phyloP scores from a whole-genome alignment of 2,888 invertebrate species.

The Dynastes grantii region DNA sequence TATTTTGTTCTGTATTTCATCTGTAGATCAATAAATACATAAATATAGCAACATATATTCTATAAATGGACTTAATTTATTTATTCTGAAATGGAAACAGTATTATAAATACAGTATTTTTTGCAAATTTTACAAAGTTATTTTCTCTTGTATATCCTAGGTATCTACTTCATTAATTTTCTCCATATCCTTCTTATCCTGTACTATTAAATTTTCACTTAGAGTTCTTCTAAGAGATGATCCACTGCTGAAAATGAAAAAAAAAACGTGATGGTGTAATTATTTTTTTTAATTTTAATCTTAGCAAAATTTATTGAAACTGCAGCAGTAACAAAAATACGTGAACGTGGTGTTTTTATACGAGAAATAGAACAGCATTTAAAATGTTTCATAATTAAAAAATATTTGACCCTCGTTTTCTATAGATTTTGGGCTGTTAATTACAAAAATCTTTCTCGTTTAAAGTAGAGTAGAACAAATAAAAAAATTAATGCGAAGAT shows the following conservation, averaged over 20 bases:
- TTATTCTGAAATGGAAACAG: conserved; percentile 40
- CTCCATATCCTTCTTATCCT: conserved; percentile 46
- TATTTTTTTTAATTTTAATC: too few relatives aligned
- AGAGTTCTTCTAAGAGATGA: conserved; percentile 53
- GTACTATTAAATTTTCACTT: conserved; percentile 54
- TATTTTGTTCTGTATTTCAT: too few relatives aligned
- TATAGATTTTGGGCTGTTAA: too few relatives aligned
- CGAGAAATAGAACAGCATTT: background rate
- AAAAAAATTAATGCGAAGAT: too few relatives aligned
- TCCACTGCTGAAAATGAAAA: conserved; percentile 47
- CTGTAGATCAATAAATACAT: too few relatives aligned
- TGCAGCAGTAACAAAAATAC: background rate
- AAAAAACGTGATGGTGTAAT: too few relatives aligned
- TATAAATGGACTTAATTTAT: conserved; percentile 34
- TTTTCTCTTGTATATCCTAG: conserved; percentile 2
- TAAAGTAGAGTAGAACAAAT: too few relatives aligned
- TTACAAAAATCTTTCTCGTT: too few relatives aligned
- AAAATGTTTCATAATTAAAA: background rate
- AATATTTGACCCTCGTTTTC: too few relatives aligned
- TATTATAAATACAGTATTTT: conserved; percentile 47
- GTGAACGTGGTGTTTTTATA: too few relatives aligned
- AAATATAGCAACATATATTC: background rate
- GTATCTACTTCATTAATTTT: conserved; percentile 8
- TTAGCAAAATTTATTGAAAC: too few relatives aligned
- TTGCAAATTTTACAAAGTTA: background rate